These are phyloP conservation scores for Drosophila subsilvestris DNA, from an alignment of 2,888 invertebrate genomes.

Conservation along the genomic window DNA sequence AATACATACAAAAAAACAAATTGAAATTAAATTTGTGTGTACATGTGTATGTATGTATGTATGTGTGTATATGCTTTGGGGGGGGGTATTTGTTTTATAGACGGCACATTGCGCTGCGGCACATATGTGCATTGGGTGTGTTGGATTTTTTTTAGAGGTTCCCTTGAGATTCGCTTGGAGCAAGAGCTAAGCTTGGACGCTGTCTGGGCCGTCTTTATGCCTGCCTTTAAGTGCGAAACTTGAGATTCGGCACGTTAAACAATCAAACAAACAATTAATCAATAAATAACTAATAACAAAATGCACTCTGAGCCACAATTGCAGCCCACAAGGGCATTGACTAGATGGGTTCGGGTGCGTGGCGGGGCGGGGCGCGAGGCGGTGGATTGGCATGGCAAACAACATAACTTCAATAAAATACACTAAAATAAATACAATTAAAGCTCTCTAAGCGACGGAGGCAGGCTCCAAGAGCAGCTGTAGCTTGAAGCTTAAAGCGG, in stretches of 20 bases:
- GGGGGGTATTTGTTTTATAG: conserved; percentile 38
- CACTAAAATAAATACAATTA: conserved; percentile 20
- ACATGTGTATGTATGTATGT: not conserved
- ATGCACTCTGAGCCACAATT: conserved; percentile 61
- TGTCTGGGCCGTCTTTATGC: conserved; percentile 39
- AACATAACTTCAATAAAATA: conserved; percentile 16
- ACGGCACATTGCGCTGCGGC: conserved; percentile 33
- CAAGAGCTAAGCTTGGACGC: conserved; percentile 51
- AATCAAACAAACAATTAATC: conserved; percentile 36
- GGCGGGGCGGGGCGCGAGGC: not conserved
- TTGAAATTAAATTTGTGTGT: conserved; percentile 43
- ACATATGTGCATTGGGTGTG: conserved; percentile 49
- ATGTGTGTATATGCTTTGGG: conserved; percentile 32
- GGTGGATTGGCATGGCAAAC: conserved; percentile 29
- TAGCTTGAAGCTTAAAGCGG: conserved; percentile 11
- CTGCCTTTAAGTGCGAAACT: conserved; percentile 54
- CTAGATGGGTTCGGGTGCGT: conserved; percentile 51
- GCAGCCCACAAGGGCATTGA: conserved; percentile 61
- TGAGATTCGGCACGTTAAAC: conserved; percentile 68
- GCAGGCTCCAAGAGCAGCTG: conserved; percentile 16
- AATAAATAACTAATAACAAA: conserved; percentile 77
- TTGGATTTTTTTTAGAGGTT: conserved; percentile 34
- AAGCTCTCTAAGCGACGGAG: conserved; percentile 7
- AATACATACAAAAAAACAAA: conserved; percentile 43
- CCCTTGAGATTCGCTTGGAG: conserved; percentile 72